Evolutionary conservation across 2,888 invertebrate species (phyloP), one percentile per base, ranked within the genome.

Genomic region (Drosophila kokeensis): DNA sequence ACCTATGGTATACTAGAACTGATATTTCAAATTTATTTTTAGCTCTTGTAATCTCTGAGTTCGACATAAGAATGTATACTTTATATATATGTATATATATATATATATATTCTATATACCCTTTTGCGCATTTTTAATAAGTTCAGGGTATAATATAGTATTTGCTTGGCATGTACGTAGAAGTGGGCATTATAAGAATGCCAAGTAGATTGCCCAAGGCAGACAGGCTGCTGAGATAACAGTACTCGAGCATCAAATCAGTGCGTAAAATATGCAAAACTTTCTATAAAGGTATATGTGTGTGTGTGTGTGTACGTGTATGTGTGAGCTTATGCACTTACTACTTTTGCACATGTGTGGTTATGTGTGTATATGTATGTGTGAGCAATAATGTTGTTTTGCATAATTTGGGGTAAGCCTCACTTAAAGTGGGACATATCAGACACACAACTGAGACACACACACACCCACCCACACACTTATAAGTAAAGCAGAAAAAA

Each of bases 391-490:
- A 83, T 87, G 53, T 79, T 86, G 80, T 78, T 87, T 79, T 90
- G 90, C 90, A 90, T 88, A 90, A 88, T 86, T 83, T 82, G 64
- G 65, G 70, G 57, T 81, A 84, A 89, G 87, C 84, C 61, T 50
- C 82, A 84, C 75, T 84, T 80, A 61, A 62, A 66, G 57, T 70
- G 59, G 66, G 13, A 36, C 50, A 65, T 32, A 64, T 32, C 61
- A 58, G 53, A 32, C 38, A 50, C 34, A 42, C 24, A 66, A 38
- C 50, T n/a, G 34, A 45, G 13, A 48, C 27, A 36, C 13, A 45
- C 36, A 34, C 32, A 52, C 54, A 61, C 30, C 24, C 18, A 40
- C 34, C 57, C 15, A 32, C 15, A 21, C 30, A 29, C 13, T 24
- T 38, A 34, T 34, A 18, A 61, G 29, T 15, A 53, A 52, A 45